A percentile compares a stretch with the other conserved stretches of the same genome.
Evolutionary conservation across 2,888 invertebrate genomes (phyloP).

Genomic region (Tineola bisselliella): DNA sequence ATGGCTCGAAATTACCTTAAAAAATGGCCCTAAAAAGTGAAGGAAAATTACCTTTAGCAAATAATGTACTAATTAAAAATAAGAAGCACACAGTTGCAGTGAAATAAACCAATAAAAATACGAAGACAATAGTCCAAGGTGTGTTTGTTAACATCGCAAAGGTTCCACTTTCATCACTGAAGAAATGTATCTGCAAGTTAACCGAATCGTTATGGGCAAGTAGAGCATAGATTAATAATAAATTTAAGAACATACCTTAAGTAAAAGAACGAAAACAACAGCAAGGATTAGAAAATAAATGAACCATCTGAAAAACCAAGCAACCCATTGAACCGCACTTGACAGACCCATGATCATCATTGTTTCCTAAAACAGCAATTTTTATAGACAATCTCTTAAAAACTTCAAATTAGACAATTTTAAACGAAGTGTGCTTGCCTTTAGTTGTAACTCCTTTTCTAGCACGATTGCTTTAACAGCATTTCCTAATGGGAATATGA

Average conservation of each 20-base stretch:
- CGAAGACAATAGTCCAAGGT: conserved; percentile 72
- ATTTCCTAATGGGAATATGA: conserved; percentile 81
- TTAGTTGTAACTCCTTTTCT: conserved; percentile 80
- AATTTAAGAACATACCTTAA: conserved; percentile 53
- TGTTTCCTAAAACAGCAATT: conserved; percentile 72
- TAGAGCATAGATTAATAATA: too few relatives aligned
- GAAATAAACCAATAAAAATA: conserved; percentile 77
- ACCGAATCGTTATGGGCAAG: too few relatives aligned
- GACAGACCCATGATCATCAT: conserved; percentile 93
- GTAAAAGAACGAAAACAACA: conserved; percentile 62
- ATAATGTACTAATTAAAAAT: conserved; percentile 82
- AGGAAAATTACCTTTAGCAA: conserved; percentile 74
- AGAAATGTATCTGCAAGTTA: conserved; percentile 62
- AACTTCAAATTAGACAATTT: too few relatives aligned
- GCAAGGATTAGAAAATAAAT: conserved; percentile 72
- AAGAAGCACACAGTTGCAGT: conserved; percentile 78
- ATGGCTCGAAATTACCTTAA: too few relatives aligned
- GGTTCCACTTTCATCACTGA: conserved; percentile 48
- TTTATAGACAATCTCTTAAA: background rate
- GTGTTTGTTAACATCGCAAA: conserved; percentile 76
- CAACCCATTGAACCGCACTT: conserved; percentile 85
- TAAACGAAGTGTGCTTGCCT: conserved; percentile 51
- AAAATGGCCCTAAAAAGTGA: too few relatives aligned
- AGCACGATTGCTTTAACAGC: conserved; percentile 77
- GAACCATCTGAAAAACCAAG: conserved; percentile 85